These are phyloP conservation scores for Tachypleus tridentatus DNA, from an alignment of 1,140 invertebrate genomes.

Conservation along the genomic window DNA sequence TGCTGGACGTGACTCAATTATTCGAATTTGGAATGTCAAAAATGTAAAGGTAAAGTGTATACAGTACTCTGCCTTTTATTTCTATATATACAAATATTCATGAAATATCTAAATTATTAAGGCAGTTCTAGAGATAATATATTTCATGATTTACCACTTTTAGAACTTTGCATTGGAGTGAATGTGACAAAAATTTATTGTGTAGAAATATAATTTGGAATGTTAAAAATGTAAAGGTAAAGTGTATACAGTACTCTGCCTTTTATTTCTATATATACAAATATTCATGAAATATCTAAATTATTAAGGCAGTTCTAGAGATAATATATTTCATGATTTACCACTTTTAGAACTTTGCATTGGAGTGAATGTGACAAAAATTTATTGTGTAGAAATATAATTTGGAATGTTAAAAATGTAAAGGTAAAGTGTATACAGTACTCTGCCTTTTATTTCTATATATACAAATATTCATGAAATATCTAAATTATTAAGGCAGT, in stretches of 20 bases:
- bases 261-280: not conserved
- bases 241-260: not conserved
- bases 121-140: too few species aligned
- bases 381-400: too few species aligned
- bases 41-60: slow-evolving; percentile 16
- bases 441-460: slow-evolving; percentile 2
- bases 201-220: too few species aligned
- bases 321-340: too few species aligned
- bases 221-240: slow-evolving; percentile 24
- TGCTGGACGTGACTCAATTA: slow-evolving; percentile 95
- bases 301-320: too few species aligned
- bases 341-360: too few species aligned
- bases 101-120: too few species aligned
- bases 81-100: not conserved
- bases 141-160: too few species aligned
- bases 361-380: not conserved
- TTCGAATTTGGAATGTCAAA: slow-evolving; percentile 79
- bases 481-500: too few species aligned
- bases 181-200: not conserved
- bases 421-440: slow-evolving; percentile 7
- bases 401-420: slow-evolving; percentile 59
- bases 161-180: too few species aligned
- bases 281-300: too few species aligned
- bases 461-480: too few species aligned
- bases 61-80: slow-evolving; percentile 1